A percentile compares a stretch with the other conserved stretches of the same genome.
Evolutionary conservation across 30 jellyfish, hydroid and myxozoan genomes (phyloP).

Genomic region (Aurelia aurita): DNA sequence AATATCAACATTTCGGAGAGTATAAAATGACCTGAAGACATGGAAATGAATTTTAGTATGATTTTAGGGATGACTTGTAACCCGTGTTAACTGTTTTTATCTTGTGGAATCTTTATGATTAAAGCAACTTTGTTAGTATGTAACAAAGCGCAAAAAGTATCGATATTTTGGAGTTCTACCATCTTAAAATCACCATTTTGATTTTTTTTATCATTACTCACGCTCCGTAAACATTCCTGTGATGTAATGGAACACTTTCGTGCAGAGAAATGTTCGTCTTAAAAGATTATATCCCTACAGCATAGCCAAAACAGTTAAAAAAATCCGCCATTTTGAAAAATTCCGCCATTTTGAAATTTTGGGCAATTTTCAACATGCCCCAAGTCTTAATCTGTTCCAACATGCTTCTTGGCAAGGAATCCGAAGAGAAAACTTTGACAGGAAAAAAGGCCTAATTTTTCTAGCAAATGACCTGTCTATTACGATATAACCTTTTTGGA

Average conservation of each 20-base stretch:
- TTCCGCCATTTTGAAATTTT: constrained; percentile 37
- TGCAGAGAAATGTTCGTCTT: constrained; percentile 39
- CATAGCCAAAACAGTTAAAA: constrained; percentile 38
- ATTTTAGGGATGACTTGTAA: no score
- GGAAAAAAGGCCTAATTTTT: constrained; percentile 45
- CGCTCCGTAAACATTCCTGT: constrained; percentile 20
- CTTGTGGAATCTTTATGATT: background rate
- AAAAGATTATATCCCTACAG: constrained; percentile 41
- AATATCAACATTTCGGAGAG: background rate
- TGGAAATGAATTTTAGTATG: background rate
- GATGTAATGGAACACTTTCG: constrained; percentile 47
- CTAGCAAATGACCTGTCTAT: constrained; percentile 31
- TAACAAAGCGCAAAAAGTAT: background rate
- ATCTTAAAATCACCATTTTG: background rate
- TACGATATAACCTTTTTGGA: no score
- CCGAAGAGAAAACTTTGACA: constrained; percentile 51
- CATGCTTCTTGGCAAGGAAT: constrained; percentile 22
- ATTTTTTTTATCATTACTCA: constrained; percentile 24
- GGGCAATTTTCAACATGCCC: constrained; percentile 46
- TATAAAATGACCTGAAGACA: constrained; percentile 2
- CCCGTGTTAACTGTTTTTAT: background rate
- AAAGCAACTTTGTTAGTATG: background rate
- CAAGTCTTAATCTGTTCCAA: constrained; percentile 53
- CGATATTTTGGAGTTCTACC: background rate
- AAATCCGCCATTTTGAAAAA: constrained; percentile 17